Evolutionary conservation across 2,888 invertebrate species (phyloP), one percentile per base, ranked within the genome.

Genomic region (Orgyia antiqua): DNA sequence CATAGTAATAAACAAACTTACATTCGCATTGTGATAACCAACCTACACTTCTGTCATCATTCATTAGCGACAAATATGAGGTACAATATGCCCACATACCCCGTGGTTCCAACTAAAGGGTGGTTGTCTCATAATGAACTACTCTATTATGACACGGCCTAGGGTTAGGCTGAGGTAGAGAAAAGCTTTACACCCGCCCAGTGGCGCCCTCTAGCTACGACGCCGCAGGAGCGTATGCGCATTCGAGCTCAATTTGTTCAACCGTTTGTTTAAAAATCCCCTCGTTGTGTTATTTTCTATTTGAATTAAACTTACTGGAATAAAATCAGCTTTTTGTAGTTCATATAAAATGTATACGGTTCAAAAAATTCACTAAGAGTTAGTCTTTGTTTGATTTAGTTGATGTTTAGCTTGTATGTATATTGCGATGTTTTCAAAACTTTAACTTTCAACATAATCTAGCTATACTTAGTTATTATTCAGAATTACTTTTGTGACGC

Each of bases 191-290:
- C 31, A 28, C 50, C 41, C 56, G 50, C 52, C 49, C 48, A 41
- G 29, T 40, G 53, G 57, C 56, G 51, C 56, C 62, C 58, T 56
- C 56, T 44, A 45, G 43, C 36, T 42, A 33, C 31, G n/a, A 32
- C 52, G 20, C 55, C 29, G 34, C 55, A 48, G 55, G 51, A 39
- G 45, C 51, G 39, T 38, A 25, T 34, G 42, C 51, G 43, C 51
- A 51, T 42, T 46, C 41, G 39, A 34, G 34, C 29, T 39, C 45
- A 47, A 50, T 50, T 51, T 39, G 37, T 37, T 39, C 23, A 38
- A 47, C 40, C 37, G 39, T 51, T 51, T 43, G 48, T 51, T 52
- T 38, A 19, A 49, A 51, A 43, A 33, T 31, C 46, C 46, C 34
- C 31, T 51, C 49, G 51, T 51, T 35, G 26, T 42, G 36, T 51